Base-by-base conservation (phyloP, 2,797 vertebrate genomes). In the Brachyalestes nurse region DNA sequence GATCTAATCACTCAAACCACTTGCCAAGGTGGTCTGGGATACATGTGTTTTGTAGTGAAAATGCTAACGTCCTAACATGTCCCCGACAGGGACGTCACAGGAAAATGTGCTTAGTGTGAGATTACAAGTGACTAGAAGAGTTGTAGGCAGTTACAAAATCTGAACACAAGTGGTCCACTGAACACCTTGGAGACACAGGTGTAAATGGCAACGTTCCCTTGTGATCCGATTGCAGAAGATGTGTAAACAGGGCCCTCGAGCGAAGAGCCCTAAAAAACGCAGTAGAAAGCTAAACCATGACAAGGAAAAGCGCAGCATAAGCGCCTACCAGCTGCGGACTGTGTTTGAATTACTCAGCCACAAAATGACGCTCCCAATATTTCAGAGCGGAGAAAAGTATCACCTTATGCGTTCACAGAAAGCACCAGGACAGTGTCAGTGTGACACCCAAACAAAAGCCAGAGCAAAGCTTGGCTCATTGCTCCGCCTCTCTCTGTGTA, bases 381-480 rank as follows among this genome's bases (percentile, higher is more conserved):
- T 55, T 72, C 0, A 72, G 34, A 45, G 10, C 25, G 17, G 13
- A 53, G 25, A 72, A 34, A 57, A 58, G 28, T 12, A 73, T 45
- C 28, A 70, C 57, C 65, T 58, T 67, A 66, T 28, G 16, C 67
- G 60, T 70, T 72, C 51, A 73, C 51, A 21, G 55, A 77, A 77
- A 80, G 72, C 67, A 49, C 21, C 67, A 80, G 60, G 73, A 76
- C 55, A 71, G 47, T 70, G 75, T 84, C 83, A 81, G 23, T 34
- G 47, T 49, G 67, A 78, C 74, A 75, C 82, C 61, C 58, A 79
- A 78, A 78, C 73, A 53, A 65, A 66, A 82, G 69, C 74, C 70
- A 71, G 60, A 79, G 49, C 77, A 60, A 80, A 72, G 49, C 16
- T n/a, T 62, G 60, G 61, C 67, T n/a, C 38, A 65, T 77, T 86